Conservation (phyloP, 2,113 vertebrate genomes). For the Pipra filicauda region DNA sequence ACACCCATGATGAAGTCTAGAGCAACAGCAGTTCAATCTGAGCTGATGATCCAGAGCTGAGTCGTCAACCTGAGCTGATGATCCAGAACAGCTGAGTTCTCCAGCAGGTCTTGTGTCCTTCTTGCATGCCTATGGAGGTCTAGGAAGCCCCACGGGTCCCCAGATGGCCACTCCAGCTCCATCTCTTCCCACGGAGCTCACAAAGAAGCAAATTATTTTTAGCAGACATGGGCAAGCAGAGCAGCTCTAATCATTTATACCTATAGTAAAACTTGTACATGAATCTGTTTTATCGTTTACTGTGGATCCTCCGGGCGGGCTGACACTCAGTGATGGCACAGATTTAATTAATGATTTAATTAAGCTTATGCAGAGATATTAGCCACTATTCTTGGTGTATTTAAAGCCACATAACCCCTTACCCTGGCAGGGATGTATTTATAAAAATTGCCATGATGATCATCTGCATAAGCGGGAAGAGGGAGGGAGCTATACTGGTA, state of each 20-base stretch:
- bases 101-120: background rate
- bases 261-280: background rate
- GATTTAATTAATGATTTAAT: constrained; percentile 47
- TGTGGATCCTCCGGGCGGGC: background rate
- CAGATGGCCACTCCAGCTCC: background rate
- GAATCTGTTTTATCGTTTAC: background rate
- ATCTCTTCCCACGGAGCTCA: background rate
- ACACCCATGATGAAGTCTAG: background rate
- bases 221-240: background rate
- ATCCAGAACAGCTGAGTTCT: background rate
- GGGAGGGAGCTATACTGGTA: background rate
- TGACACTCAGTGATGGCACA: background rate
- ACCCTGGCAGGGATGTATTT: background rate
- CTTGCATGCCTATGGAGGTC: background rate
- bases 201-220: background rate
- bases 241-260: background rate
- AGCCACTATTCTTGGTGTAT: background rate
- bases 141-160: background rate
- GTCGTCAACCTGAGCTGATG: background rate
- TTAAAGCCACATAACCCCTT: background rate
- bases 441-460: background rate
- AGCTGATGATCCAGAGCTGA: background rate
- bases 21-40: background rate
- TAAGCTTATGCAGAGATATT: background rate
- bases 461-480: background rate